These are phyloP conservation scores for Ictalurus furcatus DNA, from an alignment of 2,113 vertebrate species.

Conservation along the genomic window DNA sequence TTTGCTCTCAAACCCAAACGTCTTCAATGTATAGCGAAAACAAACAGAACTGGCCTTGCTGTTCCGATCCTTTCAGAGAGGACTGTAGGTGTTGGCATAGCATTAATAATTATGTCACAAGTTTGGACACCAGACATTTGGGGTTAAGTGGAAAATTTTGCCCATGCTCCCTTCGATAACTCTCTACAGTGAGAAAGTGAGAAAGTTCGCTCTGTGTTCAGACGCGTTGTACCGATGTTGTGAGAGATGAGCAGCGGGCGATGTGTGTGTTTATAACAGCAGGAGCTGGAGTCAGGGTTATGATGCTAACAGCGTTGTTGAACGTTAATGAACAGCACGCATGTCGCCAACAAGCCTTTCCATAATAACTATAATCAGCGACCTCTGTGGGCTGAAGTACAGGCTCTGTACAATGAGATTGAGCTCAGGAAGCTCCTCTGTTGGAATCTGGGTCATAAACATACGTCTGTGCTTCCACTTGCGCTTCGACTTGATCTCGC, in stretches of 20 bases:
- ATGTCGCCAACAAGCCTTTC: constrained; percentile 36
- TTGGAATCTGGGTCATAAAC: constrained; percentile 39
- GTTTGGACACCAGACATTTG: background rate
- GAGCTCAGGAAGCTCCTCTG: constrained; percentile 41
- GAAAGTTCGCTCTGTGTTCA: background rate
- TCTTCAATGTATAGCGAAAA: too few species aligned
- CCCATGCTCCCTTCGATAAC: background rate
- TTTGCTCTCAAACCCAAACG: too few species aligned
- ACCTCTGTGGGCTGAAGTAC: constrained; percentile 41
- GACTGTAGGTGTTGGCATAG: background rate
- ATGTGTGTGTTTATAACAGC: constrained; percentile 33
- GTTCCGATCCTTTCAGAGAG: too few species aligned
- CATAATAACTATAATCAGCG: constrained; percentile 48
- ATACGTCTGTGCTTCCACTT: background rate
- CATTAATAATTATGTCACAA: background rate
- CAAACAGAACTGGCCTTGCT: too few species aligned
- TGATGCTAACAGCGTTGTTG: constrained; percentile 1
- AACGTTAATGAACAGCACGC: constrained; percentile 39
- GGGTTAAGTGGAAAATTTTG: background rate
- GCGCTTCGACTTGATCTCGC: background rate
- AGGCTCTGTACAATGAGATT: constrained; percentile 37
- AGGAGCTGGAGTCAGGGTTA: constrained; percentile 23
- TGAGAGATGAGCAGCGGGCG: constrained; percentile 21
- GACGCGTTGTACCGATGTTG: constrained; percentile 13
- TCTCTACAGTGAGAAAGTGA: background rate